Base-by-base conservation (phyloP, 2,888 invertebrate species). In the Pseudanteris insignis region DNA sequence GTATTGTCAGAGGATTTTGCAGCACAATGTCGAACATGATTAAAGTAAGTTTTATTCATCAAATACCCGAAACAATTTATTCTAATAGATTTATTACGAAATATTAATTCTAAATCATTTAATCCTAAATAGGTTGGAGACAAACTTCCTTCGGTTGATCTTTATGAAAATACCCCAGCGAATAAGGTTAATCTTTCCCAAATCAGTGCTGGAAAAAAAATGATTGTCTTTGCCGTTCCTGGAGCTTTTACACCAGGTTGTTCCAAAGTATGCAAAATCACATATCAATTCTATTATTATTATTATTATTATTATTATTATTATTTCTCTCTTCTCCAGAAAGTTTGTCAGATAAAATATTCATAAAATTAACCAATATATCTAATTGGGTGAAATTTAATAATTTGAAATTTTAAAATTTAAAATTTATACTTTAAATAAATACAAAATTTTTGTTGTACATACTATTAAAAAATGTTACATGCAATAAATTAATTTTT, bases 201-300 rank as follows among this genome's bases (percentile, higher is more conserved):
- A 9, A 78, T 90, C 48, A 85, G 88, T 43, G 81, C 85, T 25
- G 90, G 89, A 10, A 94, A 94, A 74, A 95, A 92, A 75, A 85
- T 94, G 0, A 84, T 96, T 6, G 78, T 96, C 50, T 94, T 96
- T 77, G 96, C 89, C 12, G 94, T 96, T 6, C 96, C 96, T 9
- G 96, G 96, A 4, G 96, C 96, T 2, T 96, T 94, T 74, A 96
- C 96, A 1, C 96, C 96, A 4, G 94, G 93, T 3, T 96, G 96
- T 77, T 92, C 93, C 0, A 89, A 90, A 83, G 91, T 89, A 75
- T 71, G 30, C n/a, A n/a, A n/a, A n/a, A n/a, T n/a, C n/a, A n/a
- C n/a, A n/a, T n/a, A n/a, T 5, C 21, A 7, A 21, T 21, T 21
- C 21, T 21, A 21, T 4, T 5, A 21, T 21, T 4, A 21, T 21